Evolutionary conservation across 2,113 vertebrate species (phyloP).

Genomic region (Leptobrachium ailaonicum): DNA sequence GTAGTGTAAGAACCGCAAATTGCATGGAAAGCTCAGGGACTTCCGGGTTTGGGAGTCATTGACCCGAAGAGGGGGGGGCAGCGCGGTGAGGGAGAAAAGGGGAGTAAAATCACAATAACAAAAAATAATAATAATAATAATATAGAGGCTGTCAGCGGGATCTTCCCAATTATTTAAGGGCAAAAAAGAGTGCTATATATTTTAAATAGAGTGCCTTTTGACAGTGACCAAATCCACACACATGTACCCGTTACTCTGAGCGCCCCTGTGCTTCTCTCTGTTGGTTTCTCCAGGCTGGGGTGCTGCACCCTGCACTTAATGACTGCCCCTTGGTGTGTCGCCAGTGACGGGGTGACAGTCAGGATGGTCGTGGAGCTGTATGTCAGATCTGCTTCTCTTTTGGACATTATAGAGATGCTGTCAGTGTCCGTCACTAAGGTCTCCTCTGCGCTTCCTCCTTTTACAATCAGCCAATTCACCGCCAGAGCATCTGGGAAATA

Average conservation of each 20-base stretch:
- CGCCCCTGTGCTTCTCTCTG: neutral
- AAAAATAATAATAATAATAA: no score
- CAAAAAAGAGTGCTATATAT: no score
- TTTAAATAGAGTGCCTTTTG: no score
- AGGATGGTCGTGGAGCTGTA: constrained; percentile 18
- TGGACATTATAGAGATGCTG: neutral
- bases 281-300: constrained; percentile 6
- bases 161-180: no score
- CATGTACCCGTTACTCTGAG: neutral
- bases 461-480: constrained; percentile 10
- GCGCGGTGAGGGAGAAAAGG: no score
- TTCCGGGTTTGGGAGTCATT: no score
- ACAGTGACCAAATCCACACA: no score
- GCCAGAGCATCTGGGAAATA: constrained; percentile 30
- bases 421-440: neutral
- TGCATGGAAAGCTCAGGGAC: no score
- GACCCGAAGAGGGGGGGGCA: no score
- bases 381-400: neutral
- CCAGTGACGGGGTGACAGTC: neutral
- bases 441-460: neutral
- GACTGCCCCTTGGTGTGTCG: constrained; percentile 12
- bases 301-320: constrained; percentile 17
- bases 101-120: no score
- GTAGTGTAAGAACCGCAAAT: no score
- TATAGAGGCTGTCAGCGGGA: no score